Evolutionary conservation across 2,888 invertebrate species (phyloP), one percentile per base, ranked within the genome.

Genomic region (Rotaria magnacalcarata): DNA sequence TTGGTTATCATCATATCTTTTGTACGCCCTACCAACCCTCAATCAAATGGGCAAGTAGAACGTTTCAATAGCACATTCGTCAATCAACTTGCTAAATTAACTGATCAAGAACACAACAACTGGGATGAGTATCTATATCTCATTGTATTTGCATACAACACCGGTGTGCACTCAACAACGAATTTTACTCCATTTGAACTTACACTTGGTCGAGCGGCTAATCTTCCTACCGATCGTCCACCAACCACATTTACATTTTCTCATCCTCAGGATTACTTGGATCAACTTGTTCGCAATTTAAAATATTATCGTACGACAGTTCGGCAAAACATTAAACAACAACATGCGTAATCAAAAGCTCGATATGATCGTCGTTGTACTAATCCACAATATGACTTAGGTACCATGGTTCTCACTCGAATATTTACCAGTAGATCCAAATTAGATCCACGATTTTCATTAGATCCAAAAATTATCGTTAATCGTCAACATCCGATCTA

Each of bases 1-100:
- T 88, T 21, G 87, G 85, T 2, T 85, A 84, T 41, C 84, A 87
- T 19, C 88, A 88, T 47, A 88, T 88, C 5, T 84, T 87, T 74
- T 88, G 88, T 0, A 87, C 88, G 24, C 85, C 87, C 5, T 85
- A 67, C 87, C 3, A 6, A 34, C 8, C 67, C 67, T 1, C 14
- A 67, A 67, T 27, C 67, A 16, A 67, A 67, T 10, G 67, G 88
- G 1, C 27, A 87, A 56, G 87, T 86, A 0, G 88, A 88, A 43
- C 24, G 87, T 19, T 84, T 84, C 1, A 87, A 87, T 58, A 16
- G 74, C 24, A 87, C 87, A 5, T 85, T 88, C 27, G 67, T 67
- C 16, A n/a, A 14, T 14, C 67, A 67, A 34, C 5, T 67, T 67
- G 67, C 67, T 21, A 67, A 67, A 34, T 34, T 67, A 67, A n/a